Base-by-base conservation (phyloP, 2,797 vertebrate genomes). In the Arvicola amphibius region DNA sequence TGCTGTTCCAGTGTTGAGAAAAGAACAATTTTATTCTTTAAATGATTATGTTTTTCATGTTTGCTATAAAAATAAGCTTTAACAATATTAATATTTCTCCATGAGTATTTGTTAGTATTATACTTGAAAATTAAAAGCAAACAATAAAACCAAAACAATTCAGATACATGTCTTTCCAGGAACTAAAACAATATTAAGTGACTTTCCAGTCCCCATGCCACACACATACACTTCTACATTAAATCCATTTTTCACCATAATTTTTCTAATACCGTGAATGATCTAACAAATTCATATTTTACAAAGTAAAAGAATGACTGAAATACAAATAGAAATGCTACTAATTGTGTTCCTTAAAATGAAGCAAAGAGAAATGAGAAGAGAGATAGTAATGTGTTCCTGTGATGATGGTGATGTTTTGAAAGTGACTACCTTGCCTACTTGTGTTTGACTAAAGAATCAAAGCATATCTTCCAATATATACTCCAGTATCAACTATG, bases 261-360 rank as follows among this genome's bases (percentile, higher is more conserved):
- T 98, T 96, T 94, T 95, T 65, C 71, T 98, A 97, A 98, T 95
- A 95, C 95, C 46, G 65, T 87, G 97, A 77, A 86, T 96, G 85
- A 95, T 95, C 90, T 97, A 97, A 97, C 95, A 86, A 86, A 84
- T 95, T 94, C 27, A 23, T 94, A 94, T 97, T 73, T 92, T 97
- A 93, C 96, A 69, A 97, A 95, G 43, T 48, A 51, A 92, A 17
- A 96, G 95, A 94, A 78, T 97, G 88, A 90, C 93, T 94, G 96
- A 91, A 94, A 96, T 97, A 90, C 84, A 97, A 96, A 97, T 94
- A 90, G 51, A 97, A 67, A 97, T 94, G 51, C 88, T 92, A 9
- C 19, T 94, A 0, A 7, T 91, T 97, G 46, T 90, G 97, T 90
- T 93, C 80, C 48, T 95, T 96, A 96, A 97, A 61, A 89, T 92